Base-by-base conservation (phyloP, 2,797 vertebrate species). In the Poecile montanus region DNA sequence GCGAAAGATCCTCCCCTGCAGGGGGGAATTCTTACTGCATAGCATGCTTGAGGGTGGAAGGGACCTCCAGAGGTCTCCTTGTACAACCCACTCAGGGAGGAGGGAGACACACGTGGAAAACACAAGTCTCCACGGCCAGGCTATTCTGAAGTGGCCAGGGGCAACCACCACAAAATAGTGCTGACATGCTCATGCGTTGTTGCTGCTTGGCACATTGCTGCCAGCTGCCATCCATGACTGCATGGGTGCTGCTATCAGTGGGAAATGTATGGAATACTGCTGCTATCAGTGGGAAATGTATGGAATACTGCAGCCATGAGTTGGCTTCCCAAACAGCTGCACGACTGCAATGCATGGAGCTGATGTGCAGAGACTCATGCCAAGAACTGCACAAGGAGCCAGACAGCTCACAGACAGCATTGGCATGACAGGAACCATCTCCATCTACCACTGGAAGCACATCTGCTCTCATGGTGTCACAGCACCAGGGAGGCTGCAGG, bases 1-100 rank as follows among this genome's bases (percentile, higher is more conserved):
- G 1, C 0, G 4, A 23, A 38, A 54, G n/a, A 14, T 16, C 11
- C 11, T 61, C 25, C 19, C 18, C 12, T 22, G 15, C 0, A 1
- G 75, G 29, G 5, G 17, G 16, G 6, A 26, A 10, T 27, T 75
- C 50, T 54, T 45, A 23, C 25, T n/a, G 62, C 58, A 63, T 1
- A 53, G 62, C n/a, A 50, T 42, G 4, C 13, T 17, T 51, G 45
- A 72, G 34, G 29, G 38, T 70, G 32, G 54, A 65, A 89, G 20
- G 42, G 11, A 61, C 11, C 11, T 65, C 38, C 53, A 50, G 77
- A 78, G 22, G 12, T 63, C 36, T 47, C 44, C 45, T 74, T 60
- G 38, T 21, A 29, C 62, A 74, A 3, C 8, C 30, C 17, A 13
- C 30, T 66, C 4, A 0, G 61, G 25, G 30, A 73, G 30, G 44